Base-by-base conservation (phyloP, 2,888 invertebrate genomes). In the Cacoxenus indagator region DNA sequence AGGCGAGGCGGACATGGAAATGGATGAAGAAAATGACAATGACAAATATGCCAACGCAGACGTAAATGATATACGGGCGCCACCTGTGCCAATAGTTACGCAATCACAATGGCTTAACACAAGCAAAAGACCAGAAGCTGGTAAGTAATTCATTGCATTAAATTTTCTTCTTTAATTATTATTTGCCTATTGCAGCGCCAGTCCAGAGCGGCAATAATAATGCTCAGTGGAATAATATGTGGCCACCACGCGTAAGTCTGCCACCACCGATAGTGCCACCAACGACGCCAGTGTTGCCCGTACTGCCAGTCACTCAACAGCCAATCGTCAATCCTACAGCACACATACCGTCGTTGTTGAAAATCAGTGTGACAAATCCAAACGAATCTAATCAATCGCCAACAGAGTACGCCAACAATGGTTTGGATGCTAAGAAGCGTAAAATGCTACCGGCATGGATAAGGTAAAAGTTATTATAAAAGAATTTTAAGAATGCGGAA, bases 391-490 rank as follows among this genome's bases (percentile, higher is more conserved):
- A 45, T 48, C 57, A 31, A n/a, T 43, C 31, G 22, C 26, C 27
- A 27, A 48, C 55, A 61, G 66, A 1, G 1, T 27, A 8, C 4
- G 65, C 54, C 59, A 73, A 68, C 65, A 81, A 84, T 55, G 85
- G 90, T 31, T 89, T 92, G 85, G 96, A 97, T 88, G 95, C 96
- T 17, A 94, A 94, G 19, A 96, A 96, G 88, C 90, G 97, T 45
- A 93, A 96, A 83, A 94, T 95, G 79, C 90, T 99, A 24, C 99
- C 99, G n/a, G 96, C 95, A 0, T 99, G 99, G 99, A 98, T 99
- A 75, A 91, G 98, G 87, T 98, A 96, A 90, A 68, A 1, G 45
- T 27, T 17, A 9, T 31, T 31, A 31, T 31, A 8, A 1, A 55
- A 14, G 54, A 3, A 27, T 1, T 29, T 31, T 37, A 22, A 6